Evolutionary conservation across 2,113 vertebrate species (phyloP).

Genomic region (Gallinago paraguaiae): DNA sequence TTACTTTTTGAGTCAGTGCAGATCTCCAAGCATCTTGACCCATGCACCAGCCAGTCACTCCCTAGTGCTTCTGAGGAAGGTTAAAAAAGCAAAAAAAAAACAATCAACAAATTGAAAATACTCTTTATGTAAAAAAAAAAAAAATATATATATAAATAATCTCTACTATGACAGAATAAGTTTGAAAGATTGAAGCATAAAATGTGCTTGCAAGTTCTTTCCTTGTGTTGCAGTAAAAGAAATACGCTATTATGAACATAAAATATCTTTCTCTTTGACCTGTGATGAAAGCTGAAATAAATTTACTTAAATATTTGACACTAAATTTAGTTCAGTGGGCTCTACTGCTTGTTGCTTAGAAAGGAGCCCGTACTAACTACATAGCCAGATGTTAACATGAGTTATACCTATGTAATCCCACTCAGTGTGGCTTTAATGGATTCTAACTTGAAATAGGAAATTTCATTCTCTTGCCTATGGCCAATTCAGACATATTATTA

Average conservation of each 20-base stretch:
- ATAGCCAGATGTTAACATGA: neutral
- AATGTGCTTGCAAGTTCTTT: neutral
- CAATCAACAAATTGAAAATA: neutral
- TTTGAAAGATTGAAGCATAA: neutral
- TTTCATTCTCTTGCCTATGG: neutral
- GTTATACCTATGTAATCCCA: neutral
- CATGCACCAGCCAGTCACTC: neutral
- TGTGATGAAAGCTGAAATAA: neutral
- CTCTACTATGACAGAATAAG: accelerated
- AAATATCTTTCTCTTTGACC: neutral
- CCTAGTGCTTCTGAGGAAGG: neutral
- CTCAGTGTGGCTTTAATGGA: neutral
- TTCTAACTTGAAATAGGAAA: neutral
- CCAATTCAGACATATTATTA: neutral
- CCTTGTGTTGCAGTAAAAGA: neutral
- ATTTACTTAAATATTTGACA: neutral
- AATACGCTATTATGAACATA: neutral
- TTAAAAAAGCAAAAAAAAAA: neutral
- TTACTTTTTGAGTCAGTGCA: neutral
- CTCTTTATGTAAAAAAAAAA: neutral
- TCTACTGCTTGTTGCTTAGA: neutral
- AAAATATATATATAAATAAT: no score
- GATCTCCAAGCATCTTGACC: neutral
- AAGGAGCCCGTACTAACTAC: neutral
- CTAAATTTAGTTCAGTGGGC: neutral